Percentiles rank a stretch among this genome's conserved stretches.
These are phyloP conservation scores for Pentamera pediparva DNA, from an alignment of 53 echinoderm and acorn worm genomes.

Conservation along the genomic window DNA sequence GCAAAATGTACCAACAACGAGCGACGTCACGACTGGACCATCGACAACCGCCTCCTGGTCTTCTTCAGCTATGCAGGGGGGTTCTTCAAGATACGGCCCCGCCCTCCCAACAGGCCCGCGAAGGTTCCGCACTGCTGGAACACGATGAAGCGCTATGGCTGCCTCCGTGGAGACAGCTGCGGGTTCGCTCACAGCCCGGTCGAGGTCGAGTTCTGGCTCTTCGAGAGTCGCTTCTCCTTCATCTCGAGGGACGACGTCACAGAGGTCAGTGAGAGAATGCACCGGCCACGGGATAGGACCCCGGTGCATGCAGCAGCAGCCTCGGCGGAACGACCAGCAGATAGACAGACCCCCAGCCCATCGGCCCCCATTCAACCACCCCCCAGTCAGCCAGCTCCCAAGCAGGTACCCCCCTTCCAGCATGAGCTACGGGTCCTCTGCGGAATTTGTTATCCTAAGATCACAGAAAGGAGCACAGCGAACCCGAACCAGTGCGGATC, in stretches of 20 bases:
- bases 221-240: constrained; percentile 37
- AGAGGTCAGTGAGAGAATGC: constrained; percentile 9
- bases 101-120: constrained; percentile 66
- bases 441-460: constrained; percentile 54
- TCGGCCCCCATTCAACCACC: not conserved
- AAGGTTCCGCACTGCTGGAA: constrained; percentile 63
- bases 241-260: constrained; percentile 49
- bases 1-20: constrained; percentile 48
- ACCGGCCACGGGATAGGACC: not conserved
- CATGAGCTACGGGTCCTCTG: constrained; percentile 46
- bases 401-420: not conserved
- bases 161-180: constrained; percentile 54
- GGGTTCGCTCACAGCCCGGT: constrained; percentile 67
- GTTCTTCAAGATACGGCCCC: constrained; percentile 63
- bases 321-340: not conserved
- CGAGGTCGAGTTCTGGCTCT: constrained; percentile 66
- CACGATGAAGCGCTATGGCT: constrained; percentile 53
- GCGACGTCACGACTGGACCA: constrained; percentile 55
- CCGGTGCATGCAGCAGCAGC: no score
- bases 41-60: constrained; percentile 46
- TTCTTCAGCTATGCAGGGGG: constrained; percentile 44
- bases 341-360: not conserved
- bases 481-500: constrained; percentile 51
- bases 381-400: not conserved
- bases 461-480: constrained; percentile 23